Evolutionary conservation across 2,113 vertebrate genomes (phyloP).

Genomic region (Oxygymnocypris stewartii): DNA sequence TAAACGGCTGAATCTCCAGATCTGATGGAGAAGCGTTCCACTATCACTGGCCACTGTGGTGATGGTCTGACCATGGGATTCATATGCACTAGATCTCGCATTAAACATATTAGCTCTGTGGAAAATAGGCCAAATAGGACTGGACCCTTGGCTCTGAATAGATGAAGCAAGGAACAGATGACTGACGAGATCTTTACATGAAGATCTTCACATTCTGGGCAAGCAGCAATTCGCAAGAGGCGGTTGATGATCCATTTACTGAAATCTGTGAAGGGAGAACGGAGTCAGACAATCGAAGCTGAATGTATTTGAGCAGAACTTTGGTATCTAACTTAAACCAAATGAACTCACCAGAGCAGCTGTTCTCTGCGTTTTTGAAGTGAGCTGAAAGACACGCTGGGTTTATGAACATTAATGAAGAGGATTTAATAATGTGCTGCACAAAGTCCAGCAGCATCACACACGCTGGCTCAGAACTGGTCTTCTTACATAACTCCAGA

Average conservation of each 20-base stretch:
- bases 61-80: constrained; percentile 63
- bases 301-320: constrained; percentile 1
- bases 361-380: constrained; percentile 74
- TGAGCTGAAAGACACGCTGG: constrained; percentile 77
- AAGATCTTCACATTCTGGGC: constrained; percentile 83
- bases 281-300: background rate
- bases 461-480: constrained; percentile 88
- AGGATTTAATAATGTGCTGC: constrained; percentile 96
- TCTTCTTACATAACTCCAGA: constrained; percentile 90
- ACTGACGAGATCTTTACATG: constrained; percentile 83
- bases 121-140: constrained; percentile 81
- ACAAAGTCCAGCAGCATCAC: constrained; percentile 98
- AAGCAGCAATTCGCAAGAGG: constrained; percentile 86
- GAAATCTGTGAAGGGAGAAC: constrained; percentile 80
- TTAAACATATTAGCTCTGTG: constrained; percentile 81
- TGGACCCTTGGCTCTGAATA: constrained; percentile 83
- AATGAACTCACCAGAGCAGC: constrained; percentile 79
- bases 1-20: constrained; percentile 65
- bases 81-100: constrained; percentile 80
- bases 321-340: background rate
- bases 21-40: constrained; percentile 75
- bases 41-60: constrained; percentile 78
- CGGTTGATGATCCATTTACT: constrained; percentile 91
- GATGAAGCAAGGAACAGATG: constrained; percentile 86
- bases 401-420: constrained; percentile 92